Evolutionary conservation across 2,113 vertebrate species (phyloP).

Genomic region (Chionomys nivalis): DNA sequence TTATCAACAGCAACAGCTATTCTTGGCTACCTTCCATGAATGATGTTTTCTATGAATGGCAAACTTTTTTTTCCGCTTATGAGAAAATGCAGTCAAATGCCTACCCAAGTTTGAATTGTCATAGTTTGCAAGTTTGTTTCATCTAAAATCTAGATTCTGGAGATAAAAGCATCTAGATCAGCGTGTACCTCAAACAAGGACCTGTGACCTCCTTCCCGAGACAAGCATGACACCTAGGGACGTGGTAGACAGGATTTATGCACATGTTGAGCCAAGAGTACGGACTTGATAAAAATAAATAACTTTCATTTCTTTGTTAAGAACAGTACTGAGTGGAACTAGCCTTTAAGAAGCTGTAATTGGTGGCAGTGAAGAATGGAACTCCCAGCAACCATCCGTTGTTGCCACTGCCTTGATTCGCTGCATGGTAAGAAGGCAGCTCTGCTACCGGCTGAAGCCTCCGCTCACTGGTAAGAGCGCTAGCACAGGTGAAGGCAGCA

Average conservation of each 20-base stretch:
- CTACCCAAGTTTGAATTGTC: not conserved
- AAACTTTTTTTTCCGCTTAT: constrained; percentile 13
- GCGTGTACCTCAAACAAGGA: not conserved
- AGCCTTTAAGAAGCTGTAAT: not conserved
- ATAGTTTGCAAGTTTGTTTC: not conserved
- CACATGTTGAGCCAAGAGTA: not conserved
- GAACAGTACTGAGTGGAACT: not conserved
- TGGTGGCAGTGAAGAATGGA: not conserved
- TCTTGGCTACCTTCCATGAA: not conserved
- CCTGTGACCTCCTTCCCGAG: not conserved
- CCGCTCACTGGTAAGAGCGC: not conserved
- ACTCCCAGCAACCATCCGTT: not conserved
- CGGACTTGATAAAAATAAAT: not conserved
- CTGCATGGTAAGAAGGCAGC: not conserved
- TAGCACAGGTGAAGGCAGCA: not conserved
- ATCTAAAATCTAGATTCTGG: not conserved
- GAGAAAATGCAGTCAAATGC: not conserved
- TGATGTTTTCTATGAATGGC: not conserved
- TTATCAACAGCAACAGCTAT: not conserved
- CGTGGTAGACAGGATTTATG: not conserved
- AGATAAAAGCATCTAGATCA: not conserved
- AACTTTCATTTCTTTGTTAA: constrained; percentile 37
- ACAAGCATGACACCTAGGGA: not conserved
- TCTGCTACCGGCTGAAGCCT: not conserved
- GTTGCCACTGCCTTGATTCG: not conserved